Conservation (phyloP, 2,888 invertebrate species). For the Spilarctia lutea region DNA sequence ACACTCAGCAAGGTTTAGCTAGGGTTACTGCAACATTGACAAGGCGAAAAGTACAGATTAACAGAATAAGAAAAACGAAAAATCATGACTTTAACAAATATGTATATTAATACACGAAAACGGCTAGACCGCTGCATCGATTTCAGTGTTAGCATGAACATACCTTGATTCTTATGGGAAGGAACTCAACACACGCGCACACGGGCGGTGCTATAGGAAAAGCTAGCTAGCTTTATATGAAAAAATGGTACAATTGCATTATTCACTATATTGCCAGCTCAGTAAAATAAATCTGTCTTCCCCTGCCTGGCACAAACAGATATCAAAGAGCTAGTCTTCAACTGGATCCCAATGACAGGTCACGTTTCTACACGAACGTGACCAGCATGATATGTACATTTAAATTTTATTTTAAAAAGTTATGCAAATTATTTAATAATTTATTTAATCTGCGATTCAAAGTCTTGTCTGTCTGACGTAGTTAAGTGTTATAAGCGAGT, state of each 20-base stretch:
- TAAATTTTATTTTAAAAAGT: not conserved
- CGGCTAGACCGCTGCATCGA: too few species aligned
- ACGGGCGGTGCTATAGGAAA: too few species aligned
- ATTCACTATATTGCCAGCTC: not conserved
- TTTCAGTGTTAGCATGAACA: too few species aligned
- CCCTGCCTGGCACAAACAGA: not conserved
- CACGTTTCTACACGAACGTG: not conserved
- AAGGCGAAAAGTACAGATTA: not conserved
- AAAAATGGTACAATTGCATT: too few species aligned
- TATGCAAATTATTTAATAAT: too few species aligned
- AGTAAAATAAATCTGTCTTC: not conserved
- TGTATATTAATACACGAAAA: too few species aligned
- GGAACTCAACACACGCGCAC: too few species aligned
- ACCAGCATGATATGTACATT: not conserved
- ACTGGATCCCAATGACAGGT: not conserved
- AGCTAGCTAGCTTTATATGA: too few species aligned
- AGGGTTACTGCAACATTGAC: not conserved
- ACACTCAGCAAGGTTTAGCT: slow-evolving; percentile 15
- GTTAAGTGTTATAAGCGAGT: not conserved
- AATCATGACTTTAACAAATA: not conserved
- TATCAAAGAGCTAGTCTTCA: not conserved
- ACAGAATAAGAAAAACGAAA: not conserved
- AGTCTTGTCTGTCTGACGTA: too few species aligned
- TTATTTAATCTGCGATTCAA: too few species aligned
- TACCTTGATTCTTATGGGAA: too few species aligned